Conservation (phyloP, 2,113 vertebrate species). For the Cinclus mexicanus region DNA sequence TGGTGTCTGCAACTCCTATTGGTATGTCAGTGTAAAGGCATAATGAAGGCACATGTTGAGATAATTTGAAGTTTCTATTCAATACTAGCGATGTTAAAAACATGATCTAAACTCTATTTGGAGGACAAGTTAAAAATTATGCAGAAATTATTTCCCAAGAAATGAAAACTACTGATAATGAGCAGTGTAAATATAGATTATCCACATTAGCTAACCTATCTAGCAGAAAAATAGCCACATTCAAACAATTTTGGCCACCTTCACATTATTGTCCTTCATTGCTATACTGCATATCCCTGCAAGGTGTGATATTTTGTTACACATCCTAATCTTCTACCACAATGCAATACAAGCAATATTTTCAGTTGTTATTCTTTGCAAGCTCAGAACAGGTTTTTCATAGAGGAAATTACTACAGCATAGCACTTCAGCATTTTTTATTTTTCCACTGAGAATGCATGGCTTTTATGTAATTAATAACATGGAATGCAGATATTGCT, state of each 20-base stretch:
- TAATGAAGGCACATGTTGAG: background rate
- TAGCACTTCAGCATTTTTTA: background rate
- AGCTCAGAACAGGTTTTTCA: background rate
- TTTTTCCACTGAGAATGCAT: background rate
- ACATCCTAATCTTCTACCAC: background rate
- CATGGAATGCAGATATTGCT: background rate
- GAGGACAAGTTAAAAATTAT: background rate
- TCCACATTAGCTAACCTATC: background rate
- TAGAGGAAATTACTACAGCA: background rate
- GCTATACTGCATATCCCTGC: background rate
- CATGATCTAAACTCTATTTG: background rate
- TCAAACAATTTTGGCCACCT: background rate
- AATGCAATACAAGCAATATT: background rate
- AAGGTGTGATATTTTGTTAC: background rate
- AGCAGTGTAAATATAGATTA: background rate
- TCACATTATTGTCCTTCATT: background rate
- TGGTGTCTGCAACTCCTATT: background rate
- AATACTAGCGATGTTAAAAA: background rate
- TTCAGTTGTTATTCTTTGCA: background rate
- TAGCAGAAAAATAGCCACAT: background rate
- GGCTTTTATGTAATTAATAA: background rate
- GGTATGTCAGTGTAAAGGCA: background rate
- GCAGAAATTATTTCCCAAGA: background rate
- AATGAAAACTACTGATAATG: background rate
- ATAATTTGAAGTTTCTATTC: background rate